Evolutionary conservation across 2,113 vertebrate genomes (phyloP).

Genomic region (Saccopteryx bilineata): DNA sequence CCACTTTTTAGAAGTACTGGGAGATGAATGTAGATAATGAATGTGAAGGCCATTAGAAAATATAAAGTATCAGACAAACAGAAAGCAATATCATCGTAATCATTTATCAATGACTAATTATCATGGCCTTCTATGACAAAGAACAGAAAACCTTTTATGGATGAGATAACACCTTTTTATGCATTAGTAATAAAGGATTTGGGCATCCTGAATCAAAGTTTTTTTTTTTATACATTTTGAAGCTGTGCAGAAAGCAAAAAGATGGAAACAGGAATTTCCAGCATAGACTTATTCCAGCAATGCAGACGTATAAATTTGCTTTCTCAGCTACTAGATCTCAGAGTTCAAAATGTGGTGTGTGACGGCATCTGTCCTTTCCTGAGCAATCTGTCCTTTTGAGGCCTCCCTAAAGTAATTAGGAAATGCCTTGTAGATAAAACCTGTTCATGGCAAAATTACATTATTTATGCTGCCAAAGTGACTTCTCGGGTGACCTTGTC

Average conservation of each 20-base stretch:
- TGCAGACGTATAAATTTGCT: not conserved
- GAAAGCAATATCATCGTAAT: not conserved
- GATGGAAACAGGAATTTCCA: conserved; percentile 26
- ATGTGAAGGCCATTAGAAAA: not conserved
- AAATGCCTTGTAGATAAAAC: conserved; percentile 8
- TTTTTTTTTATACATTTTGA: conserved; percentile 10
- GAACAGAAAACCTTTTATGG: not conserved
- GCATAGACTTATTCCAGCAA: not conserved
- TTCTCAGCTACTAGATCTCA: not conserved
- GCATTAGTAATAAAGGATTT: conserved; percentile 28
- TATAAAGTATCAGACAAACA: not conserved
- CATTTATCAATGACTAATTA: not conserved
- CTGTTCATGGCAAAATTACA: conserved; percentile 46
- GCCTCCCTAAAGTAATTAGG: conserved; percentile 61
- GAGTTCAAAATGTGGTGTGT: not conserved
- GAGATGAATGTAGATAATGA: not conserved
- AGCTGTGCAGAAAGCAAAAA: conserved; percentile 42
- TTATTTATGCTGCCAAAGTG: not conserved
- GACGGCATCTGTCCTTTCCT: conserved; percentile 2
- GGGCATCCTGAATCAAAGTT: not conserved
- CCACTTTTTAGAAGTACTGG: not conserved
- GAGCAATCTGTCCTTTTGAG: conserved; percentile 27
- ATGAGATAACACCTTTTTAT: not conserved
- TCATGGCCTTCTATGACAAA: not conserved
- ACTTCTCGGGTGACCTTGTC: not conserved